phyloP scores from a whole-genome alignment of 2,797 vertebrate species.

The Gymnodraco acuticeps region DNA sequence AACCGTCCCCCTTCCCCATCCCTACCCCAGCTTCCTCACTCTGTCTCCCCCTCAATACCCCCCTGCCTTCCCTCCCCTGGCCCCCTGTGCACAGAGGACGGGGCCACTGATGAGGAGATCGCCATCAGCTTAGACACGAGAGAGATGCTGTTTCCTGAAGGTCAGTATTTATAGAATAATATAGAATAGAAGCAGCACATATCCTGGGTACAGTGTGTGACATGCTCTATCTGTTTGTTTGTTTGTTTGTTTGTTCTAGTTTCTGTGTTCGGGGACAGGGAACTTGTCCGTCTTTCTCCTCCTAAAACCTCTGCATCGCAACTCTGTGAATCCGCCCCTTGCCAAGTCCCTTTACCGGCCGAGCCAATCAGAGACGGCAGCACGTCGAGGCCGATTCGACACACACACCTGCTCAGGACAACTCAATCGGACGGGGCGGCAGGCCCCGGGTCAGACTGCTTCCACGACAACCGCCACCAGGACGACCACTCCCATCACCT shows the following conservation, averaged over 20 bases:
- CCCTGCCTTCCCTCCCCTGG: slow-evolving; percentile 48
- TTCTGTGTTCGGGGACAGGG: slow-evolving; percentile 83
- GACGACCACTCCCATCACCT: slow-evolving; percentile 58
- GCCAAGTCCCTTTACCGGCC: slow-evolving; percentile 72
- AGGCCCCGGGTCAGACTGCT: slow-evolving; percentile 61
- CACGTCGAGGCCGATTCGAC: slow-evolving; percentile 47
- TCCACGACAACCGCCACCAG: slow-evolving; percentile 60
- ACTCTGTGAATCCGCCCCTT: slow-evolving; percentile 78
- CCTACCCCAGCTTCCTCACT: slow-evolving; percentile 54
- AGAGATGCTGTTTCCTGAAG: slow-evolving; percentile 83
- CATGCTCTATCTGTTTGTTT: slow-evolving; percentile 24
- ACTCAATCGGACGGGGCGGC: slow-evolving; percentile 64
- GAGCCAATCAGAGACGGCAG: slow-evolving; percentile 72
- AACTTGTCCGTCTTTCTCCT: slow-evolving; percentile 75
- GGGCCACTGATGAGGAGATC: slow-evolving; percentile 77
- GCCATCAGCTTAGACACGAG: slow-evolving; percentile 80
- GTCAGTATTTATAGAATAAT: slow-evolving; percentile 63
- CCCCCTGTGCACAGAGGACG: slow-evolving; percentile 65
- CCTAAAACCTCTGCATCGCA: slow-evolving; percentile 80
- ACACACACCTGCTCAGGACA: slow-evolving; percentile 70
- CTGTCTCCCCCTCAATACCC: slow-evolving; percentile 50
- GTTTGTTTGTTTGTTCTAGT: slow-evolving; percentile 76
- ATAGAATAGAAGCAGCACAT: neutral
- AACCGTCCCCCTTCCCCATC: slow-evolving; percentile 64
- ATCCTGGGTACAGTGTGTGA: neutral